These are phyloP conservation scores for Geococcyx californianus DNA, from an alignment of 2,113 vertebrate species.

Conservation along the genomic window DNA sequence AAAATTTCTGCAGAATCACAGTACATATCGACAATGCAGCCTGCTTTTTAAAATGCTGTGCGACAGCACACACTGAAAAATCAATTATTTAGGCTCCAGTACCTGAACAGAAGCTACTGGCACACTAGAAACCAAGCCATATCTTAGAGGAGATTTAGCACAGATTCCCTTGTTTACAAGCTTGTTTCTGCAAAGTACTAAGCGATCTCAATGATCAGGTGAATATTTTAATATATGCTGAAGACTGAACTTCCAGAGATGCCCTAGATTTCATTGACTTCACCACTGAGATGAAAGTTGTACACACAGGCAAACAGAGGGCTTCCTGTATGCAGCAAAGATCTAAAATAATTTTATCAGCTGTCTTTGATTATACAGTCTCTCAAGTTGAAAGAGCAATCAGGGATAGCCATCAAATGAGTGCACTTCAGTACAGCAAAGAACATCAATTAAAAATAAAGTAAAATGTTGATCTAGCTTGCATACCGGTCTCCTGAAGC, in stretches of 20 bases:
- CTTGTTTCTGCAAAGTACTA: neutral
- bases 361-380: neutral
- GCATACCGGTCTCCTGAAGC: neutral
- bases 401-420: neutral
- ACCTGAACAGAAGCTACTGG: neutral
- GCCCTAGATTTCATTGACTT: neutral
- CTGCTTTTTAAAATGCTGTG: neutral
- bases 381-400: neutral
- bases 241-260: neutral
- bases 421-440: neutral
- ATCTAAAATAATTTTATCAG: too few relatives aligned
- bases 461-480: neutral
- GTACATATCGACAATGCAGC: rapidly evolving
- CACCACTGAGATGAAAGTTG: neutral
- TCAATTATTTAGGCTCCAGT: neutral
- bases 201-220: neutral
- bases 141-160: neutral
- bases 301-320: neutral
- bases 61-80: neutral
- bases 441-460: neutral
- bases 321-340: too few relatives aligned
- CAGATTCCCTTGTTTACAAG: neutral
- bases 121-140: neutral
- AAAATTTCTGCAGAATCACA: neutral
- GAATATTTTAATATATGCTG: neutral